Conservation (phyloP, 2,113 vertebrate genomes). For the Catharus minimus region DNA sequence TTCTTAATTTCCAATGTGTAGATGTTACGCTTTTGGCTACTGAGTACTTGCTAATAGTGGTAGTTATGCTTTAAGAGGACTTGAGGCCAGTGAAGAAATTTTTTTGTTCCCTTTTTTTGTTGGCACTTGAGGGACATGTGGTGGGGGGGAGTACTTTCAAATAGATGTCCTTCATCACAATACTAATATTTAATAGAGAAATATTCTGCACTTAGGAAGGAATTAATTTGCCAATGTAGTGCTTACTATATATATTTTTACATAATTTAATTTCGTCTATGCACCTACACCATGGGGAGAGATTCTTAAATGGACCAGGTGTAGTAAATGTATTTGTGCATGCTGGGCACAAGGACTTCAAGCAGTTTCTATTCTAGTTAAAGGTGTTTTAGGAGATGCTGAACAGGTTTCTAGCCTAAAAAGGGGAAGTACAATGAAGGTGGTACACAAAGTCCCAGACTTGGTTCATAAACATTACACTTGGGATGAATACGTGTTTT, state of each 20-base stretch:
- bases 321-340: background rate
- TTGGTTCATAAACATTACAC: background rate
- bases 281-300: background rate
- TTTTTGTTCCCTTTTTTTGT: background rate
- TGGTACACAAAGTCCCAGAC: background rate
- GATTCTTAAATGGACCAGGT: background rate
- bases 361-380: background rate
- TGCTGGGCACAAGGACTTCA: background rate
- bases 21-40: background rate
- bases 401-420: background rate
- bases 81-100: background rate
- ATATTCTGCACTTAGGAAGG: background rate
- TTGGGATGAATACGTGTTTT: background rate
- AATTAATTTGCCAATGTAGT: background rate
- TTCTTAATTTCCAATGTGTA: background rate
- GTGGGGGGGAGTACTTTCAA: background rate
- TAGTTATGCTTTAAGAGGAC: background rate
- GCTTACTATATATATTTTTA: background rate
- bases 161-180: background rate
- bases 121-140: background rate
- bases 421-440: background rate
- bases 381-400: background rate
- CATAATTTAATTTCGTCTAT: background rate
- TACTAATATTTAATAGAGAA: background rate
- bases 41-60: background rate